Percentiles rank a stretch among this genome's conserved stretches.
Evolutionary conservation across 2,113 vertebrate species (phyloP).

Genomic region (Aleadryas rufinucha): DNA sequence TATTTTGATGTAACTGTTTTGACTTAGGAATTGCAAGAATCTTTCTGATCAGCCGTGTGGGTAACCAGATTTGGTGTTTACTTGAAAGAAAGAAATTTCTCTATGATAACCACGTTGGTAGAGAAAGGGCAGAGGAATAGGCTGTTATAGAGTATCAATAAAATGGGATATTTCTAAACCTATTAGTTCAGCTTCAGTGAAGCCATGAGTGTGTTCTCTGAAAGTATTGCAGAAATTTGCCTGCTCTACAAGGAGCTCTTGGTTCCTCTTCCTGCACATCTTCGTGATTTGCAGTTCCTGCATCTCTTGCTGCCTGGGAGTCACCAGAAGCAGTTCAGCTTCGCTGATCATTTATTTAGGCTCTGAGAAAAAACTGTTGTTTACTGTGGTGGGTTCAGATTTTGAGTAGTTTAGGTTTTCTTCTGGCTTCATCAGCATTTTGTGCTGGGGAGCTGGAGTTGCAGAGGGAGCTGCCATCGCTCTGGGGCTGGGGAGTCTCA

Average conservation of each 20-base stretch:
- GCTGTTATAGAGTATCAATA: not conserved
- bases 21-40: not conserved
- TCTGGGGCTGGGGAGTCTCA: not conserved
- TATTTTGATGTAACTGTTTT: not conserved
- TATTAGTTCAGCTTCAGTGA: constrained; percentile 31
- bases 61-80: not conserved
- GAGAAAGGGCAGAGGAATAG: not conserved
- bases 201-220: not conserved
- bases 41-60: not conserved
- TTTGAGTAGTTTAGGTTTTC: not conserved
- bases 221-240: not conserved
- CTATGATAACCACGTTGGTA: not conserved
- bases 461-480: not conserved
- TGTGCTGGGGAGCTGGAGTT: not conserved
- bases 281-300: not conserved
- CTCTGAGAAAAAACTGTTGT: not conserved
- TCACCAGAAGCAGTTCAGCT: not conserved
- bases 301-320: not conserved
- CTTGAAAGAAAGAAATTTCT: not conserved
- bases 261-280: not conserved
- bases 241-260: not conserved
- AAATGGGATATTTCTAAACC: not conserved
- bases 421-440: not conserved
- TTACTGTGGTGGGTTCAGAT: not conserved
- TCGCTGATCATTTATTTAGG: not conserved